A percentile compares a stretch with the other conserved stretches of the same genome.
Conservation (phyloP, 2,888 invertebrate genomes). For the Byasa hedistus region DNA sequence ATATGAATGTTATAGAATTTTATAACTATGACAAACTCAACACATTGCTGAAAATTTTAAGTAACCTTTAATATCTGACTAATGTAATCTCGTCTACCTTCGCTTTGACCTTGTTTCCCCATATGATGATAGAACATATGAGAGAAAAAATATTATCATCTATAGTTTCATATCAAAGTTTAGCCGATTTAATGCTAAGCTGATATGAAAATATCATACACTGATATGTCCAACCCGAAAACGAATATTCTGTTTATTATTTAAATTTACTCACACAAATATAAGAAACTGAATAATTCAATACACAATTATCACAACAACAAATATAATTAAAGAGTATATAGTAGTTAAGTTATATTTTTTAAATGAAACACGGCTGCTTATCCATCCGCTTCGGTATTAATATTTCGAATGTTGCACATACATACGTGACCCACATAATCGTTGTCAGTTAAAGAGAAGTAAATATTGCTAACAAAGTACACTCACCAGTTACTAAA, state of each 20-base stretch:
- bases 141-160: slow-evolving; percentile 3
- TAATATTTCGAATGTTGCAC: slow-evolving; percentile 34
- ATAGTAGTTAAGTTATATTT: neutral
- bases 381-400: slow-evolving; percentile 26
- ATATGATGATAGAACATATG: slow-evolving; percentile 7
- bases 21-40: too few species aligned
- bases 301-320: too few species aligned
- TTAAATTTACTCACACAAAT: too few species aligned
- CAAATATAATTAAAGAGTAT: too few species aligned
- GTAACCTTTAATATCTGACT: slow-evolving; percentile 9
- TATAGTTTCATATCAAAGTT: too few species aligned
- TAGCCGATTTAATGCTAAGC: too few species aligned
- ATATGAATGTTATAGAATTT: too few species aligned
- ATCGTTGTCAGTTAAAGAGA: slow-evolving; percentile 37
- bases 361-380: slow-evolving; percentile 1
- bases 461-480: slow-evolving; percentile 43
- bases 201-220: too few species aligned
- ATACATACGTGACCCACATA: slow-evolving; percentile 39
- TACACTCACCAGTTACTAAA: slow-evolving; percentile 44
- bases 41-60: too few species aligned
- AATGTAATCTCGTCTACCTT: slow-evolving; percentile 23
- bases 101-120: slow-evolving; percentile 15
- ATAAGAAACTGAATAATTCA: too few species aligned
- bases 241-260: too few species aligned
- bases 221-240: too few species aligned